Percentiles rank a stretch among this genome's conserved stretches.
phyloP scores from a whole-genome alignment of 2,888 invertebrate genomes.

The Cephus rjabovi region DNA sequence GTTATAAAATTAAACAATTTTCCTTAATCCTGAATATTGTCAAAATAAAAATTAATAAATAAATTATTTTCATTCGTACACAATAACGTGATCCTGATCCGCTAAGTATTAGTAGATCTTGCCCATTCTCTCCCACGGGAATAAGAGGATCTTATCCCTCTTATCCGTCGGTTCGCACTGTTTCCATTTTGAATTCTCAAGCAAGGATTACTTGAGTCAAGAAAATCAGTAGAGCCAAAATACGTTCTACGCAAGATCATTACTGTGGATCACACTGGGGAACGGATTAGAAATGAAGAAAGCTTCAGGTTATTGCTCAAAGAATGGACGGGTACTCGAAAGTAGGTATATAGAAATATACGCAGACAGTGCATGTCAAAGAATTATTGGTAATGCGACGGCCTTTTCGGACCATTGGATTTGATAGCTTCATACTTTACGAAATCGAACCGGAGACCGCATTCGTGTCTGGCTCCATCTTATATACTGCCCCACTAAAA shows the following conservation, averaged over 20 bases:
- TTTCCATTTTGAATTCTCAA: slow-evolving; percentile 46
- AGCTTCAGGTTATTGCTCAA: slow-evolving; percentile 20
- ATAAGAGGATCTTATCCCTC: slow-evolving; percentile 26
- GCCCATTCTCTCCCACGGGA: slow-evolving; percentile 20
- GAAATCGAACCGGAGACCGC: slow-evolving; percentile 57
- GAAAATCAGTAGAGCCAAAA: slow-evolving; percentile 46
- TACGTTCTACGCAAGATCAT: background rate
- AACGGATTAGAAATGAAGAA: slow-evolving; percentile 4
- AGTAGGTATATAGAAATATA: slow-evolving; percentile 28
- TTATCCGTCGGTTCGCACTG: slow-evolving; percentile 32
- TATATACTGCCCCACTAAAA: slow-evolving; percentile 51
- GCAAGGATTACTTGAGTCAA: slow-evolving; percentile 49
- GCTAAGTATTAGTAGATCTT: slow-evolving; percentile 29
- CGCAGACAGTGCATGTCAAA: slow-evolving; percentile 50
- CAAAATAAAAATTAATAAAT: background rate
- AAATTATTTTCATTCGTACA: background rate
- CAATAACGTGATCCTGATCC: slow-evolving; percentile 21
- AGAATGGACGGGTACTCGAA: slow-evolving; percentile 13
- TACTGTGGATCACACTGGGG: background rate
- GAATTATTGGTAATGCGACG: slow-evolving; percentile 63
- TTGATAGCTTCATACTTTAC: slow-evolving; percentile 66
- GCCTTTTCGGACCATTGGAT: slow-evolving; percentile 60
- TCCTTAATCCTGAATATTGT: background rate
- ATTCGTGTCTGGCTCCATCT: slow-evolving; percentile 46
- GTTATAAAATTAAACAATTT: background rate